A percentile compares a stretch with the other conserved stretches of the same genome.
Evolutionary conservation across 2,888 invertebrate species (phyloP).

Genomic region (Harpagoxenus sublaevis): DNA sequence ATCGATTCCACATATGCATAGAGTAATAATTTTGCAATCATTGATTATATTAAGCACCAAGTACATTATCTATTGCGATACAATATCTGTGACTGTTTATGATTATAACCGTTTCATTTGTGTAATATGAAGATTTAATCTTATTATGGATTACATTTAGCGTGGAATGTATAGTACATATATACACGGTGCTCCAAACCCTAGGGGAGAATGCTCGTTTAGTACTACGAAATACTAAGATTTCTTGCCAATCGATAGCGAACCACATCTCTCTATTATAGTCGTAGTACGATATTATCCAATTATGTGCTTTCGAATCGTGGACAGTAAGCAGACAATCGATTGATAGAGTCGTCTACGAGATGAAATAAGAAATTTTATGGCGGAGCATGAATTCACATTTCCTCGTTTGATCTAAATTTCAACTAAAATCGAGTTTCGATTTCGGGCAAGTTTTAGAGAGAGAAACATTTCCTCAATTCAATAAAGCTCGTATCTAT

Average conservation of each 20-base stretch:
- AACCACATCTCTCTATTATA: conserved; percentile 22
- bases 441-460: conserved; percentile 38
- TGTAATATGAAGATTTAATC: conserved; percentile 12
- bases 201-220: not conserved
- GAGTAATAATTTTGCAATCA: conserved; percentile 26
- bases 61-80: not conserved
- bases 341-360: conserved; percentile 19
- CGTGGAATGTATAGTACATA: not conserved
- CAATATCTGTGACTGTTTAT: not conserved
- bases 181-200: not conserved
- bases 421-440: conserved; percentile 38
- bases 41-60: conserved; percentile 1
- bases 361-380: conserved; percentile 53
- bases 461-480: conserved; percentile 6
- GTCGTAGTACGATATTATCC: conserved; percentile 26
- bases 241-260: conserved; percentile 14
- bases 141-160: not conserved
- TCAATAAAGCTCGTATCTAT: conserved; percentile 29
- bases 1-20: not conserved
- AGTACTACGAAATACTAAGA: not conserved
- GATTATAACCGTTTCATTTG: not conserved
- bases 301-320: conserved; percentile 36
- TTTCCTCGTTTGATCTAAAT: conserved; percentile 16
- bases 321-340: conserved; percentile 31
- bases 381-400: conserved; percentile 27